Base-by-base conservation (phyloP, 2,888 invertebrate species). In the Eumacrocentrus americanus region DNA sequence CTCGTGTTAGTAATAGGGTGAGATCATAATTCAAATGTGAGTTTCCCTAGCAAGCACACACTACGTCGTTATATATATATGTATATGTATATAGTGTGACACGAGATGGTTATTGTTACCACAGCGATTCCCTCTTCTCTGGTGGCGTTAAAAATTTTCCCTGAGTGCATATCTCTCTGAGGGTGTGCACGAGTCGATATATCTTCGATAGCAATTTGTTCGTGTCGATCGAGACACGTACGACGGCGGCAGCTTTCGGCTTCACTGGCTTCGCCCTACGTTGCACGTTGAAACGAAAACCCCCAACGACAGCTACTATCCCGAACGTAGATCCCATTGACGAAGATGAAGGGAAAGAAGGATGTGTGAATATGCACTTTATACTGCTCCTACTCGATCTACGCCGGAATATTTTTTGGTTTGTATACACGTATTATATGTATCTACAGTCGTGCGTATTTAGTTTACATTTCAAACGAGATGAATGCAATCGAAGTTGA, bases 1-100 rank as follows among this genome's bases (percentile, higher is more conserved):
- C 34, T 46, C 44, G 46, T 47, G 53, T 56, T 58, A 62, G 63
- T 68, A 71, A 69, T 67, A 66, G 66, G 65, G 64, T 65, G 51
- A 61, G 65, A 64, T 62, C 62, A 68, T 70, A 70, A 70, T 70
- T 71, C 69, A n/a, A 68, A 64, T 58, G 62, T 59, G 58, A 53
- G 58, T 44, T 64, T n/a, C n/a, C n/a, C n/a, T n/a, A n/a, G n/a
- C n/a, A n/a, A n/a, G 58, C 52, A 58, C 14, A 51, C 46, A 50
- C 34, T n/a, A n/a, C 47, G 34, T 61, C 54, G 59, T 52, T 29
- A 37, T 37, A 52, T 25, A 37, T 23, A 20, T 7, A 40, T 58
- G 18, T 40, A 34, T 50, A 51, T 18, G 48, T 47, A 35, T 47
- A 60, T 22, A 34, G 40, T 38, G 55, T 53, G 40, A 25, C 25